Conservation (phyloP, 2,113 vertebrate genomes). For the Hippocampus guttulatus region DNA sequence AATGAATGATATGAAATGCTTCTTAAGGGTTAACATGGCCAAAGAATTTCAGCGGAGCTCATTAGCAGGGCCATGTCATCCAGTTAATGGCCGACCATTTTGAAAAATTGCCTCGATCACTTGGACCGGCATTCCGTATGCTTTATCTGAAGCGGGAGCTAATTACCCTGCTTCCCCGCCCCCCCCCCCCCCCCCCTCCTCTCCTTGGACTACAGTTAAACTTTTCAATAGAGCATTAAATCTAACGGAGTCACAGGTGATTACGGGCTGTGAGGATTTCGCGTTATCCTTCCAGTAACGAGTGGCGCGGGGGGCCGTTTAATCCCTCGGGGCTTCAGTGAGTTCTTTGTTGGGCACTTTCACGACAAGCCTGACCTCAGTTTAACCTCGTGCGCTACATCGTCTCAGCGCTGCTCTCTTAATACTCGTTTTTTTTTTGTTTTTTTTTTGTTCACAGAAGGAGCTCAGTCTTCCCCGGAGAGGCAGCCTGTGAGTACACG, state of each 20-base stretch:
- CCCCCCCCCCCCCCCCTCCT: too few species aligned
- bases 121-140: neutral
- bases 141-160: neutral
- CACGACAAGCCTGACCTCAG: constrained; percentile 7
- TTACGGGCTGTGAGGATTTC: neutral
- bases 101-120: neutral
- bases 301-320: neutral
- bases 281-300: constrained; percentile 14
- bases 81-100: neutral
- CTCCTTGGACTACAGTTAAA: neutral
- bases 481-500: constrained; percentile 93
- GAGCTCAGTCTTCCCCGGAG: constrained; percentile 96
- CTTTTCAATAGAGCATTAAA: rapidly evolving
- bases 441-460: constrained; percentile 80
- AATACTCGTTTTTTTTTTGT: constrained; percentile 41
- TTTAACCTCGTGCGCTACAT: neutral
- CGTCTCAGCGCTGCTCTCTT: neutral
- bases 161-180: neutral
- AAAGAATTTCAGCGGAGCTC: neutral
- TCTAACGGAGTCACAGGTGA: neutral
- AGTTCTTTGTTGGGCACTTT: constrained; percentile 25
- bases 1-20: neutral
- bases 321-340: constrained; percentile 32
- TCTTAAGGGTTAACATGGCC: neutral
- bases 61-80: neutral